Evolutionary conservation across 1,140 invertebrate genomes (phyloP), one percentile per base, ranked within the genome.

Genomic region (Drosophila leontia): DNA sequence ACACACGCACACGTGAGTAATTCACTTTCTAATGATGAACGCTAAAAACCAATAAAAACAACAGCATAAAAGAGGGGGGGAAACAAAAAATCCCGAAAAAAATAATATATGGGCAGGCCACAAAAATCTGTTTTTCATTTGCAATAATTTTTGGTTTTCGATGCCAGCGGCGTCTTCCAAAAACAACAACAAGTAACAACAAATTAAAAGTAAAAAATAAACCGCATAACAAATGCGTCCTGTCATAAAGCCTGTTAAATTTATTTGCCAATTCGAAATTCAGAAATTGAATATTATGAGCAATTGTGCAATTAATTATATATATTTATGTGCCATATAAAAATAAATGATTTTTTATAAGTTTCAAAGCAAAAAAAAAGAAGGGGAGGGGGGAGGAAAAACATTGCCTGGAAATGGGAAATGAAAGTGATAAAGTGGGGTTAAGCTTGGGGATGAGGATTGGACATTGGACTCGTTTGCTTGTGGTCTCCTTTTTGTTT

Each of bases 21-120:
- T 78, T 78, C 75, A 78, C 75, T 78, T 78, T 78, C 75, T 78
- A 78, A 78, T 70, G 75, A 78, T 71, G 51, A 34, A 58, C 58
- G 41, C 57, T 50, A 11, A 26, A 53, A 58, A n/a, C 23, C 65
- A 13, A 63, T 59, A 42, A 35, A 17, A 67, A 42, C 3, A 44
- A 55, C 32, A 51, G 29, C 23, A 53, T 35, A 9, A 61, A 39
- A 19, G 42, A 19, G 42, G 29, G 1, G 8, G 17, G 42, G 29
- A 58, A 71, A 23, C 23, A 23, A 23, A 56, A 71, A 71, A 35
- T 59, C n/a, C 44, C 37, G 17, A 72, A 72, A 57, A 41, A 44
- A 68, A 72, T 72, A 74, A 72, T 37, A 60, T 72, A 72, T 72
- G 44, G 53, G 35, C 69, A 42, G 29, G 45, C 69, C 67, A 23